A percentile compares a stretch with the other conserved stretches of the same genome.
Evolutionary conservation across 2,797 vertebrate species (phyloP).

Genomic region (Percopsis omiscomaycus): DNA sequence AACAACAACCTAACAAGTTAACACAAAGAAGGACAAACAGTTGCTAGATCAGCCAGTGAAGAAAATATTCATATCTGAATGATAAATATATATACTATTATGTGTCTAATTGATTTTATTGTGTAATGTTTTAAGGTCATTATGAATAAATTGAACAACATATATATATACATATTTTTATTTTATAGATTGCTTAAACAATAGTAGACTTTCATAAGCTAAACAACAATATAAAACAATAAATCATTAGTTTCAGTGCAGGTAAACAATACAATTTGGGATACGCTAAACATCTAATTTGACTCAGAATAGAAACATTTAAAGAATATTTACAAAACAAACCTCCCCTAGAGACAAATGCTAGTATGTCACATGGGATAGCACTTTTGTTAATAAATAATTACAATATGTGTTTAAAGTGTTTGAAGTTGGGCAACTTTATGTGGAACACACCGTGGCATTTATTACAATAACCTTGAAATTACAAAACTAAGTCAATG

Average conservation of each 20-base stretch:
- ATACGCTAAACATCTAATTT: background rate
- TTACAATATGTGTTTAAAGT: slow-evolving; percentile 48
- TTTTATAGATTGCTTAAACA: no score
- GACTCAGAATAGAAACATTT: slow-evolving; percentile 12
- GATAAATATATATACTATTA: background rate
- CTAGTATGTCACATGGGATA: slow-evolving; percentile 38
- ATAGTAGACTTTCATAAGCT: no score
- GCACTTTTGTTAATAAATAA: slow-evolving; percentile 60
- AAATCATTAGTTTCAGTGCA: no score
- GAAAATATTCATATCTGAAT: no score
- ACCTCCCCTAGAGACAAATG: slow-evolving; percentile 53
- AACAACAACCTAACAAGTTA: background rate
- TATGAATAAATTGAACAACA: no score
- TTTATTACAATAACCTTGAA: slow-evolving; percentile 71
- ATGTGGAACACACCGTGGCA: slow-evolving; percentile 56
- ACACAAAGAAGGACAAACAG: no score
- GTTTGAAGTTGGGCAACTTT: slow-evolving; percentile 63
- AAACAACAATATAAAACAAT: background rate
- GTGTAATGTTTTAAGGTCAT: no score
- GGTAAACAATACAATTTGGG: no score
- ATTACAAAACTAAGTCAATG: slow-evolving; percentile 67
- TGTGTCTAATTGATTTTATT: background rate
- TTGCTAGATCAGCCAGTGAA: no score
- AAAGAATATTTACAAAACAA: slow-evolving; percentile 55
- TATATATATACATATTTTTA: no score